Base-by-base conservation (phyloP, 2,888 invertebrate species). In the Electrophaes corylata region DNA sequence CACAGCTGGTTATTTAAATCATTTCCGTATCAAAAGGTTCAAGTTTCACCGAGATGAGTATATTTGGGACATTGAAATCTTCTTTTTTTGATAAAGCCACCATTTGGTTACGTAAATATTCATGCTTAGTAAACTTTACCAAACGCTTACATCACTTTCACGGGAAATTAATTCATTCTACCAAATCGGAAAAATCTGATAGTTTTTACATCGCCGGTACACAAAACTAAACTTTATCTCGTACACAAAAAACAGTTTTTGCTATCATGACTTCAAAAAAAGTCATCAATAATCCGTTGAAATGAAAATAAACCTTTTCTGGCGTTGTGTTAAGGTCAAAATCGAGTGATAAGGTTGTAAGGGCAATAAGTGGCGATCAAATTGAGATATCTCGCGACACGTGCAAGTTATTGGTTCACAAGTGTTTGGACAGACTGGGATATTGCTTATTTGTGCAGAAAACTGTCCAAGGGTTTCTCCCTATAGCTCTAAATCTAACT, bases 311-410 rank as follows among this genome's bases (percentile, higher is more conserved):
- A 51, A 65, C 66, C 55, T 47, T 71, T 60, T 60, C 8, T 10
- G 0, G 14, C 6, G 11, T 49, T 44, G 2, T 3, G 0, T 11
- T 26, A 29, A 14, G 64, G 64, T 63, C 59, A 64, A 44, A 61
- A 57, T 73, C 49, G 55, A 47, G 43, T 55, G 53, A 33, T 40
- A 56, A 43, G 54, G 68, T 69, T 74, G 72, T 66, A 70, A 76
- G 76, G 78, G 78, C 74, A 80, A 77, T 81, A 82, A 81, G 79
- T 77, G 73, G 73, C 74, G 76, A 86, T 88, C 84, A 83, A 85
- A 90, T 89, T 89, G 89, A 88, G 87, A 88, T 87, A 89, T 81
- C 79, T 76, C 67, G 76, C 73, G 84, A 83, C 90, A 90, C 89
- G 90, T 89, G 90, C 85, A 74, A 73, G 81, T 88, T 88, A 90